Conservation (phyloP, 2,888 invertebrate genomes). For the Dasypolia templi region DNA sequence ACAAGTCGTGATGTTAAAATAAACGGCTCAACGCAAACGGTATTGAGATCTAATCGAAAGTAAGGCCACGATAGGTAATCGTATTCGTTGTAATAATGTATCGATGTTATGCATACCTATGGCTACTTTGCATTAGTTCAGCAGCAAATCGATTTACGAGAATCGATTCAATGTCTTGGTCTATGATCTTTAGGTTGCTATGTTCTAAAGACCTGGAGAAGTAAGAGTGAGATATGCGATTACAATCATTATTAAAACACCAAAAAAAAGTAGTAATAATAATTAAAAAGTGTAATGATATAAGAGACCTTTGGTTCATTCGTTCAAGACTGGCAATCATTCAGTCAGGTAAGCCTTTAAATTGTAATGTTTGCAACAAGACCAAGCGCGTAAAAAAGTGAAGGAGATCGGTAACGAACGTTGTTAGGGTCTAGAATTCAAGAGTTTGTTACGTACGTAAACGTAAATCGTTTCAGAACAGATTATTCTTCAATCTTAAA, state of each 20-base stretch:
- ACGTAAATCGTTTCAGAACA: not conserved
- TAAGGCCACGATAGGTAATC: slow-evolving; percentile 70
- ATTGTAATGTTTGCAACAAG: too few relatives aligned
- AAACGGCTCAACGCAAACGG: slow-evolving; percentile 75
- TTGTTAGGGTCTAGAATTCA: too few relatives aligned
- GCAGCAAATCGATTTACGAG: slow-evolving; percentile 38
- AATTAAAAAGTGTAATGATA: not conserved
- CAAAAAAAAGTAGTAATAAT: too few relatives aligned
- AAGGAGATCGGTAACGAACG: too few relatives aligned
- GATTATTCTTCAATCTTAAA: not conserved
- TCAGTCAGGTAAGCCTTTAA: too few relatives aligned
- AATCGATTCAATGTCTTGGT: slow-evolving; percentile 13
- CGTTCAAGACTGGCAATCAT: not conserved
- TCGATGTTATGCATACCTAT: slow-evolving; percentile 42
- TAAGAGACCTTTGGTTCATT: not conserved
- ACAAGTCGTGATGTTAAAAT: slow-evolving; percentile 82
- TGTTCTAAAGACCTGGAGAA: not conserved
- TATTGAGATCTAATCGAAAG: slow-evolving; percentile 73
- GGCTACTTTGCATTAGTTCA: slow-evolving; percentile 32
- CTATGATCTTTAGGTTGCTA: not conserved
- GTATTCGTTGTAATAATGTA: slow-evolving; percentile 55
- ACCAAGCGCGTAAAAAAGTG: not conserved
- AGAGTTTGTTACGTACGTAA: not conserved
- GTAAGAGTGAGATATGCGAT: not conserved
- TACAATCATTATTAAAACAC: not conserved